phyloP scores from a whole-genome alignment of 2,888 invertebrate species.

The Aphrophora alni region DNA sequence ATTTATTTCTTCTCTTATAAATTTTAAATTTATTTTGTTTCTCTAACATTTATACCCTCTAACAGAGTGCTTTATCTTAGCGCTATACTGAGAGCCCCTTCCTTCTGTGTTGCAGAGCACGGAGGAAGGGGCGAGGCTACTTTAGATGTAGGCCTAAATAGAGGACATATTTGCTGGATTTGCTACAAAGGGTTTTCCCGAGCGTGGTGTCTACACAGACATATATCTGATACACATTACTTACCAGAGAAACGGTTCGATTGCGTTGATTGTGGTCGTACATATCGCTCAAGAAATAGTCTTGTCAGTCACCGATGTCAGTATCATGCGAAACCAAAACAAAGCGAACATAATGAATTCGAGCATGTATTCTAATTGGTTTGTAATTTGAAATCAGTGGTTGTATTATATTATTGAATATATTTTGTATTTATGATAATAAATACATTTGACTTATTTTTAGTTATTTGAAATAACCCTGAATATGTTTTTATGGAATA shows the following conservation, averaged over 20 bases:
- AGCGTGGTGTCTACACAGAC: conserved; percentile 61
- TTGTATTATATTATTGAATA: no score
- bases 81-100: conserved; percentile 40
- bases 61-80: background rate
- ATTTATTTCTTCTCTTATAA: no score
- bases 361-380: no score
- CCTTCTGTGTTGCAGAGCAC: conserved; percentile 48
- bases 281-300: conserved; percentile 60
- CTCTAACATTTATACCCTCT: no score
- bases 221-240: conserved; percentile 61
- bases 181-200: conserved; percentile 61
- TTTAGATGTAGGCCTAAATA: background rate
- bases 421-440: no score
- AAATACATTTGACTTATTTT: no score
- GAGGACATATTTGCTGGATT: conserved; percentile 54
- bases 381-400: no score
- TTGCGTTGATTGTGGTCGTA: conserved; percentile 60
- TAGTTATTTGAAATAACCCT: no score
- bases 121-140: conserved; percentile 46
- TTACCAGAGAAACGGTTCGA: conserved; percentile 60
- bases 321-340: conserved; percentile 55
- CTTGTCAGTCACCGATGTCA: conserved; percentile 61
- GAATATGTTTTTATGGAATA: no score
- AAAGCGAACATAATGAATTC: background rate
- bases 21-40: no score